Conservation (phyloP, 2,888 invertebrate species). For the Lasioglossum leucozonium region DNA sequence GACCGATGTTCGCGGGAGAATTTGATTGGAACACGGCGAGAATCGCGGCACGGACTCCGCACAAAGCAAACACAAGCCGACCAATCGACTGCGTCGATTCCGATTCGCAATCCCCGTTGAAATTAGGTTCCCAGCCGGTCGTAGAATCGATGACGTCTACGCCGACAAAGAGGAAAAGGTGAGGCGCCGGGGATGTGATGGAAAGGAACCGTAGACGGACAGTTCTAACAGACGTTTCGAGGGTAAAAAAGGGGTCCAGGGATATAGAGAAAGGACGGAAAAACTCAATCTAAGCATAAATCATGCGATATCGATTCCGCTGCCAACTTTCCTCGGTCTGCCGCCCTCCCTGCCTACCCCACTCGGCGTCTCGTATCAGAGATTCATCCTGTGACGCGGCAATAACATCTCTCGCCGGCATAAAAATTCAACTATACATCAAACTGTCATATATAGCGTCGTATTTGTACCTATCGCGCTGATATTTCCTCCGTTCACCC, state of each 20-base stretch:
- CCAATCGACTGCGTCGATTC: conserved; percentile 37
- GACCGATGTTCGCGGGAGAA: conserved; percentile 29
- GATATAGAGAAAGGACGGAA: conserved; percentile 62
- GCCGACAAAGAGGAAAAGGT: conserved; percentile 29
- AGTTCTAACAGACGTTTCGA: conserved; percentile 42
- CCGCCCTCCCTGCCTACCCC: neutral
- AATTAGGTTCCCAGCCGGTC: conserved; percentile 49
- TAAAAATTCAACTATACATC: conserved; percentile 81
- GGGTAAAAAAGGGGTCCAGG: neutral
- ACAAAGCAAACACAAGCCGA: conserved; percentile 26
- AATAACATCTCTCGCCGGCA: conserved; percentile 78
- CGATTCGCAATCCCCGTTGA: conserved; percentile 36
- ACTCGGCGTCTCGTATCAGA: conserved; percentile 72
- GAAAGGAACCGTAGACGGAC: neutral
- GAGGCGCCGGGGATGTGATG: neutral
- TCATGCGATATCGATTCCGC: conserved; percentile 72
- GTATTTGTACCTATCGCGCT: conserved; percentile 78
- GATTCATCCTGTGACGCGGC: conserved; percentile 80
- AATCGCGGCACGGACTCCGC: neutral
- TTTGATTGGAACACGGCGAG: conserved; percentile 11
- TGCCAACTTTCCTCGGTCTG: conserved; percentile 71
- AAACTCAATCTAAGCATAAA: conserved; percentile 75
- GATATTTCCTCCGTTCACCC: conserved; percentile 73
- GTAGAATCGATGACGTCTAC: conserved; percentile 15
- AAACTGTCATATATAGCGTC: conserved; percentile 79